These are phyloP conservation scores for Polypedilum pembai DNA, from an alignment of 1,140 invertebrate genomes.

Conservation along the genomic window DNA sequence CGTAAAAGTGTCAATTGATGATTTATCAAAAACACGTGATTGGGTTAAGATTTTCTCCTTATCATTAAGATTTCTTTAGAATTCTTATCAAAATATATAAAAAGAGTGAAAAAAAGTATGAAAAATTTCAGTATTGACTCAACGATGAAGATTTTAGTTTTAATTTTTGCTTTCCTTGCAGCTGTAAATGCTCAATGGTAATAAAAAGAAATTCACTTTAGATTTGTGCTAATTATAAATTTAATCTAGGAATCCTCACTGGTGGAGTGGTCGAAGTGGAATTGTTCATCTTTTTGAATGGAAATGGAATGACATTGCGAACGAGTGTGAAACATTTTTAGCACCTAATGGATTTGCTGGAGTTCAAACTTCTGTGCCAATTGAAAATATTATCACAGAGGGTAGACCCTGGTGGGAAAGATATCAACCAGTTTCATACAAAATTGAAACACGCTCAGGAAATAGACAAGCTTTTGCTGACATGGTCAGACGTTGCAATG, in stretches of 20 bases:
- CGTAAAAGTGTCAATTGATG: no score
- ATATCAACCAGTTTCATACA: slow-evolving; percentile 58
- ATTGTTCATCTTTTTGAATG: slow-evolving; percentile 77
- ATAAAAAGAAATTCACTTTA: not conserved
- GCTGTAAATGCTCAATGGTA: not conserved
- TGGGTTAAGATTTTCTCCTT: no score
- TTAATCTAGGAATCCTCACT: not conserved
- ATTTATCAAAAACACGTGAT: no score
- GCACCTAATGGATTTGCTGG: slow-evolving; percentile 64
- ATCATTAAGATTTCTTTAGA: no score
- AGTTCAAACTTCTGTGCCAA: slow-evolving; percentile 65
- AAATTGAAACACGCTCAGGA: slow-evolving; percentile 65
- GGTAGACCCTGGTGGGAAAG: slow-evolving; percentile 65
- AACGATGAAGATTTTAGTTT: not conserved
- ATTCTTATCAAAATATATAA: no score
- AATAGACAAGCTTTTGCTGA: slow-evolving; percentile 59
- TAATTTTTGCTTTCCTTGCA: not conserved
- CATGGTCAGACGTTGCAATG: slow-evolving; percentile 70
- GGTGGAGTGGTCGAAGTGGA: slow-evolving; percentile 44
- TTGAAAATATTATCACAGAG: slow-evolving; percentile 42
- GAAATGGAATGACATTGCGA: slow-evolving; percentile 70
- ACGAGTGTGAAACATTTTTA: slow-evolving; percentile 72
- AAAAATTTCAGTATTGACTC: no score
- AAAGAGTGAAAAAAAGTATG: no score
- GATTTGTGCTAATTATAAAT: not conserved